phyloP scores from a whole-genome alignment of 2,797 vertebrate genomes.

The Molossus alvarezi region DNA sequence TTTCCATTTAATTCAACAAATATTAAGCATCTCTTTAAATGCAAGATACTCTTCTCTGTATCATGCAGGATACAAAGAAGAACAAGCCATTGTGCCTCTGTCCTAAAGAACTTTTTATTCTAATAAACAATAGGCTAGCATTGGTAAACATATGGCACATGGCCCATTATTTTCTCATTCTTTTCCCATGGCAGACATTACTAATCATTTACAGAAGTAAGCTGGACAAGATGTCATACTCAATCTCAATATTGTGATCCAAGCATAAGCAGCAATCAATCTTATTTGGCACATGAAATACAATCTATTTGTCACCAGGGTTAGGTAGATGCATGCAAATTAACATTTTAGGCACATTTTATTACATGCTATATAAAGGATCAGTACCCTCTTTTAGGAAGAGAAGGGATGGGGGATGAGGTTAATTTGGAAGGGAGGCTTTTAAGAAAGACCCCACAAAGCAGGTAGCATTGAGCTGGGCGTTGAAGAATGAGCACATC shows the following conservation, averaged over 20 bases:
- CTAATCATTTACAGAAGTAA: not conserved
- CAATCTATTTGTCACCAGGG: slow-evolving; percentile 45
- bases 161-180: not conserved
- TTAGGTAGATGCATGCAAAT: slow-evolving; percentile 20
- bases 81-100: not conserved
- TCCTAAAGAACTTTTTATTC: not conserved
- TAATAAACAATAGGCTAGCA: not conserved
- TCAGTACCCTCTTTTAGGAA: slow-evolving; percentile 58
- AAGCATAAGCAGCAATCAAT: slow-evolving; percentile 12
- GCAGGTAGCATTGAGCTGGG: not conserved
- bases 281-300: slow-evolving; percentile 36
- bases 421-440: not conserved
- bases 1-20: not conserved
- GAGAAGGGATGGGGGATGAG: not conserved
- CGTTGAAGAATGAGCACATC: not conserved
- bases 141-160: not conserved
- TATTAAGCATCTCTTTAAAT: not conserved
- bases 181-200: slow-evolving; percentile 32
- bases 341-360: slow-evolving; percentile 56
- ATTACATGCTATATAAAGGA: slow-evolving; percentile 44
- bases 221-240: not conserved
- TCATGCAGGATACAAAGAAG: not conserved
- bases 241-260: slow-evolving; percentile 32
- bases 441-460: slow-evolving; percentile 32
- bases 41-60: not conserved